Evolutionary conservation across 2,888 invertebrate species (phyloP), one percentile per base, ranked within the genome.

Genomic region (Trichopoda pennipes): DNA sequence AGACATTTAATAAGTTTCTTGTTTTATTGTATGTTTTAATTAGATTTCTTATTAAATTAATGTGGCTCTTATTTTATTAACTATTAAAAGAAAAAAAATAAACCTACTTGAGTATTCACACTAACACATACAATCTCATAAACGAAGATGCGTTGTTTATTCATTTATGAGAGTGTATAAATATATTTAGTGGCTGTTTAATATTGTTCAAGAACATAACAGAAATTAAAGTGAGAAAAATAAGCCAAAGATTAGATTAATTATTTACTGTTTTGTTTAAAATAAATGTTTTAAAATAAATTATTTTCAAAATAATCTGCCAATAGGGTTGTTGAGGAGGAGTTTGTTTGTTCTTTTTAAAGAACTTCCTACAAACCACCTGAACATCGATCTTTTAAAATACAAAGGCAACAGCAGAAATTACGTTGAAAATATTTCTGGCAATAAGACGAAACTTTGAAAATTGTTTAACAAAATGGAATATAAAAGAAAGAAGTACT

Each of bases 21-120:
- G 53, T 76, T 53, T 44, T 70, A 64, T 80, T 64, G 69, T 56
- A 63, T 51, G 70, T 72, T 80, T 72, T 80, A 80, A 80, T 80
- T 80, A 80, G 76, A 80, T 76, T 80, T 70, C 75, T 75, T 80
- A 80, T 76, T 66, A 60, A 49, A 58, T 70, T 58, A 75, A 76
- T 80, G 76, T 72, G 72, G 75, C 75, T 80, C 76, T 80, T 75
- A 66, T 76, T n/a, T n/a, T 80, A 76, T 80, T 66, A 72, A 80
- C 19, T 35, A 35, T 42, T 19, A 19, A 70, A 38, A 49, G 21
- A 16, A 35, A 69, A 35, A 47, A 47, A 17, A 35, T n/a, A 32
- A 3, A 12, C 12, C 14, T 19, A 74, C 38, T 10, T 16, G 9
- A 49, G 7, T 49, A 17, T 49, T 17, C 47, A 61, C 47, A 42